Base-by-base conservation (phyloP, 2,888 invertebrate species). In the Galeopsomyia nigrocyanea region DNA sequence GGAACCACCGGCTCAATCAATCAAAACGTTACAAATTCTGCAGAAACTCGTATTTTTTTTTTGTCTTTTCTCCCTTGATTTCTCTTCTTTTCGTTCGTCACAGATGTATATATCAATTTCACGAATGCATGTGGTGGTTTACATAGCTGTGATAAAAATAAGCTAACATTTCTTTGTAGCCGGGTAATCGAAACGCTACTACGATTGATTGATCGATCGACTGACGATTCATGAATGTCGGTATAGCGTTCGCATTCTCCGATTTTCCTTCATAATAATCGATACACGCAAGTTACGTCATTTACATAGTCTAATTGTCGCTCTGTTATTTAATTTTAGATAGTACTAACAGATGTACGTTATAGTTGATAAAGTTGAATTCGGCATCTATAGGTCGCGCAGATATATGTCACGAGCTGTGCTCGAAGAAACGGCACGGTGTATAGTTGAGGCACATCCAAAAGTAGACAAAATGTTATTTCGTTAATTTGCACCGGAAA, bases 101-200 rank as follows among this genome's bases (percentile, higher is more conserved):
- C 13, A 53, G 51, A 68, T 51, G 31, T 51, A 65, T 14, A 21
- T 14, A 55, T 55, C 17, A 67, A 63, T 60, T 70, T 67, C 49
- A 70, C 58, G 46, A 68, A 67, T 50, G 56, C 58, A 70, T 63
- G 68, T 60, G 61, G 60, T 71, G 71, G 64, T 75, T 75, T 68
- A 65, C 68, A 71, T 68, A 71, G 65, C 68, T 75, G 68, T 75
- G 71, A 75, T 75, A 71, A 71, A 68, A 68, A 49, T 71, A 68
- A 66, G 64, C 64, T 68, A 55, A 58, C 51, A 62, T 68, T 68
- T 63, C 71, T 60, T 58, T 68, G 68, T 61, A 7, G n/a, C 64
- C 62, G 21, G 62, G 49, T 57, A 64, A 53, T 53, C 22, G 55
- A 73, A 65, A 65, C 56, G 60, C 65, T 70, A 56, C 58, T 53